phyloP scores from a whole-genome alignment of 2,113 vertebrate genomes.

The Eurypyga helias region DNA sequence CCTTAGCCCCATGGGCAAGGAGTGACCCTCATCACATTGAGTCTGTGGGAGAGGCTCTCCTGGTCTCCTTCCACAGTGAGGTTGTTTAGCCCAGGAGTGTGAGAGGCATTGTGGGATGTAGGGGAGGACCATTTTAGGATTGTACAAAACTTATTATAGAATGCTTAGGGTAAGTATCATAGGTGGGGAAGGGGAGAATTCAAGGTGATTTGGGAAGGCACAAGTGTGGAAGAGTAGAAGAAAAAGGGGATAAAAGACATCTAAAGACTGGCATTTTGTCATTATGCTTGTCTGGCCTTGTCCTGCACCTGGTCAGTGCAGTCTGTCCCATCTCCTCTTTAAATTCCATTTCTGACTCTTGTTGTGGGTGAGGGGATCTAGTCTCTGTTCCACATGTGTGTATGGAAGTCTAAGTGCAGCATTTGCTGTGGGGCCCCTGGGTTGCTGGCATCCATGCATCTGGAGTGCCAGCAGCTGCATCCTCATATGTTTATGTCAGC shows the following conservation, averaged over 20 bases:
- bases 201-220: neutral
- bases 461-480: neutral
- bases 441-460: no score
- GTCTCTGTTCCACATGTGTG: neutral
- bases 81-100: rapidly evolving
- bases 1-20: neutral
- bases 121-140: neutral
- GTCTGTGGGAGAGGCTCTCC: neutral
- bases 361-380: neutral
- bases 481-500: no score
- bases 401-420: neutral
- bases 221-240: neutral
- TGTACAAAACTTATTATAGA: neutral
- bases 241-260: neutral
- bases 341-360: neutral
- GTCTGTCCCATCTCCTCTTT: neutral
- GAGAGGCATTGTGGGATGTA: neutral
- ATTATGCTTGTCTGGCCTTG: neutral
- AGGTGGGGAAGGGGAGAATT: neutral
- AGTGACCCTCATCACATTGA: neutral
- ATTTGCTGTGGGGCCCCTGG: neutral
- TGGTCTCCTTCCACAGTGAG: neutral
- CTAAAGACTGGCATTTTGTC: neutral
- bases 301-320: neutral
- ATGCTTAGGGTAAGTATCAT: neutral